Evolutionary conservation across 2,888 invertebrate genomes (phyloP), one percentile per base, ranked within the genome.

Genomic region (Parochlus steinenii): DNA sequence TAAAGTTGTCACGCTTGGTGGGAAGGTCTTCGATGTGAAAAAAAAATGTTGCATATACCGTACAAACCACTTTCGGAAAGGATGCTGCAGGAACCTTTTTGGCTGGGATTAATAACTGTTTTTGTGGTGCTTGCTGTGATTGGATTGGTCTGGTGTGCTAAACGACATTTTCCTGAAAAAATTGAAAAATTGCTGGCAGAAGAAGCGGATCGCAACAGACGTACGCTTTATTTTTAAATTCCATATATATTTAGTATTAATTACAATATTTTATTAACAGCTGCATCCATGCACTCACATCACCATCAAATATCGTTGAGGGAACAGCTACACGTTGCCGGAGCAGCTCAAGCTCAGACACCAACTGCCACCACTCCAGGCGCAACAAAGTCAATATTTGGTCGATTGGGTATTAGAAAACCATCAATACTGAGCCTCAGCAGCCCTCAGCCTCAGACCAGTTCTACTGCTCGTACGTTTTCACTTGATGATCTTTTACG

Each of bases 401-500:
- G 77, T 63, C 74, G 79, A 64, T 71, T 81, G 66, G 79, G 80
- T 71, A 78, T 81, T 65, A 75, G 81, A 68, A 82, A 81, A 74
- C 78, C 80, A 63, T 81, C 80, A 61, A 72, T 80, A 64, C 69
- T 80, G 63, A 78, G 78, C 65, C 72, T 78, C 63, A 72, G 76
- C 71, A 67, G 72, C 63, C 65, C 69, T 64, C 54, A 55, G 48
- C 52, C 53, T 45, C 47, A 58, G 47, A 62, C 63, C 47, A 69
- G 71, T 60, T 65, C 69, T 51, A 71, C 76, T 61, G 74, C 74
- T 60, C 71, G 80, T 66, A 80, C 81, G 60, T 80, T 80, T 71
- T 80, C 79, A 71, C 72, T 80, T 69, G 81, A 81, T 71, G 80
- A 81, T 74, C 74, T 81, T 64, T 74, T 81, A 69, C 75, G 77